Evolutionary conservation across 2,113 vertebrate genomes (phyloP), one percentile per base, ranked within the genome.

Genomic region (Pelecanus crispus): DNA sequence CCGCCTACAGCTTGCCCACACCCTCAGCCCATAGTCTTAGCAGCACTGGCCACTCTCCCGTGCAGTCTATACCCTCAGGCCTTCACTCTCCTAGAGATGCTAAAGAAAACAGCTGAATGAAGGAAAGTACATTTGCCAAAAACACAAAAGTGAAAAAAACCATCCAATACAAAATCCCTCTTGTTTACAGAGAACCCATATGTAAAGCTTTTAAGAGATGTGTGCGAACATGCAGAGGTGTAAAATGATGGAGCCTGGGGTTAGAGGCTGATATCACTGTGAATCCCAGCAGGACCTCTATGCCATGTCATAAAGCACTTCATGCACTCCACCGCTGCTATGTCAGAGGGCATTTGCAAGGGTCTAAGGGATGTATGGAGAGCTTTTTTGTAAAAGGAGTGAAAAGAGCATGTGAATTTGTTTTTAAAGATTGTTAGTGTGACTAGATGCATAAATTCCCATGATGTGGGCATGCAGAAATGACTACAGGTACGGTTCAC

Each of bases 21-120:
- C 19, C 11, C 73, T 79, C 56, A 95, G 32, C 15, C 14, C 25
- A 9, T 38, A 50, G 59, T 29, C 65, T 81, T 42, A 34, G 36
- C 31, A 89, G 65, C 0, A 0, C 45, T 73, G 53, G 21, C 32
- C 1, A 0, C 45, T 83, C 5, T 78, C 1, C 20, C 73, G 65
- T 56, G 44, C 26, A 94, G 38, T 21, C 21, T 47, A 10, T 47
- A 31, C 4, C 36, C 56, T 85, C 25, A 56, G 47, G 49, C 21
- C 40, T 81, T 87, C 40, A 36, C 3, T 85, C 4, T 85, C 8
- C 26, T 72, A 14, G n/a, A 79, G 34, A 26, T 61, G 26, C 29
- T 89, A 72, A 81, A 66, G 49, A 81, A 65, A 78, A 52, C 15
- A 87, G 12, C 13, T 74, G 44, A 91, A 84, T 52, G n/a, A 78